Evolutionary conservation across 1,140 invertebrate genomes (phyloP).

Genomic region (Hyposmocoma kahamanoa): DNA sequence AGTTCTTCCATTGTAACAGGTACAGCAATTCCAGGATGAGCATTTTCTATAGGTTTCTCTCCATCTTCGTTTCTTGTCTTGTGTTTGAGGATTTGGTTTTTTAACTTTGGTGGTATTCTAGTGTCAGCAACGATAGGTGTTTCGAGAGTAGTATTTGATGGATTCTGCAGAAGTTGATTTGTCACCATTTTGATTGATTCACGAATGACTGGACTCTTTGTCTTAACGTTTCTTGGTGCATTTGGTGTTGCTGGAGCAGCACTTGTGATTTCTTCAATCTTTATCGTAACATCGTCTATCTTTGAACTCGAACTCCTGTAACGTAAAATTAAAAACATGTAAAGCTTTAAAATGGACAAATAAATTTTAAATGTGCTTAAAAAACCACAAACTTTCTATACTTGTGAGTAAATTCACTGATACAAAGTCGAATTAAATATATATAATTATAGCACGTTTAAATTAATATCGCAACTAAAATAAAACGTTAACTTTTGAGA

Average conservation of each 20-base stretch:
- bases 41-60: conserved; percentile 58
- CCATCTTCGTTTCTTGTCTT: conserved; percentile 59
- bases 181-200: conserved; percentile 75
- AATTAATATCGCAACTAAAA: too few relatives aligned
- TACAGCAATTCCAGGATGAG: conserved; percentile 75
- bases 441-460: too few relatives aligned
- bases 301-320: too few relatives aligned
- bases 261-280: conserved; percentile 2
- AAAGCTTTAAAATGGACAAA: too few relatives aligned
- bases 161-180: conserved; percentile 69
- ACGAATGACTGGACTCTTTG: conserved; percentile 52
- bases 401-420: too few relatives aligned
- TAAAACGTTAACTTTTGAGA: too few relatives aligned
- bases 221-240: conserved; percentile 51
- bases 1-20: conserved; percentile 74
- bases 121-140: conserved; percentile 70
- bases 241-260: conserved; percentile 14
- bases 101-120: conserved; percentile 77
- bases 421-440: too few relatives aligned
- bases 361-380: too few relatives aligned
- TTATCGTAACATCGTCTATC: too few relatives aligned
- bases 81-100: conserved; percentile 62
- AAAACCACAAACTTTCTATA: too few relatives aligned
- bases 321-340: too few relatives aligned
- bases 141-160: conserved; percentile 41